Conservation (phyloP, 53 echinoderm and acorn worm species). For the Astropecten irregularis region DNA sequence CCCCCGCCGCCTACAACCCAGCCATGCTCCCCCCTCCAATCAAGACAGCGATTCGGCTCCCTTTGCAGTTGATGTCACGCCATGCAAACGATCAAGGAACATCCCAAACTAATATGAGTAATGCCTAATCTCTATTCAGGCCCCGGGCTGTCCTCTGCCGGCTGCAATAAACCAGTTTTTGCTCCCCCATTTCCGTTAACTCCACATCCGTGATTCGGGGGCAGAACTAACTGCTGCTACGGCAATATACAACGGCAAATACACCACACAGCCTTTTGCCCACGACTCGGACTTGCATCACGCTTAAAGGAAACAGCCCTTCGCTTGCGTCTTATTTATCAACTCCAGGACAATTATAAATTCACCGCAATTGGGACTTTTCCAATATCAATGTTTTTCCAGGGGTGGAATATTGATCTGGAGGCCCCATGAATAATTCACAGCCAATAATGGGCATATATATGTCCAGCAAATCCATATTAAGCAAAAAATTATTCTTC, state of each 20-base stretch:
- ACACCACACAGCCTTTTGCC: no score
- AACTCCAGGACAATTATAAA: slow-evolving; percentile 10
- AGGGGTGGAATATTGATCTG: slow-evolving; percentile 9
- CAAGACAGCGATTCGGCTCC: no score
- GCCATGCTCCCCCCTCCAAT: no score
- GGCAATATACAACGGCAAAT: no score
- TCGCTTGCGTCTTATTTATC: no score
- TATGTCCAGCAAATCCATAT: no score
- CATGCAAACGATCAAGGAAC: no score
- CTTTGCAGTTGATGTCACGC: no score
- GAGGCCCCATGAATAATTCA: slow-evolving; percentile 7
- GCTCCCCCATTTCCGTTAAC: slow-evolving; percentile 34
- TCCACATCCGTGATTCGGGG: slow-evolving; percentile 17
- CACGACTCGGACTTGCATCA: not conserved
- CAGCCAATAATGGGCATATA: not conserved
- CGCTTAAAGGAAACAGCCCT: slow-evolving; percentile 9
- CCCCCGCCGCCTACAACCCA: no score
- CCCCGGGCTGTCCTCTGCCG: slow-evolving; percentile 5
- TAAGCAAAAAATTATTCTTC: no score
- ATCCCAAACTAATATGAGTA: slow-evolving; percentile 38
- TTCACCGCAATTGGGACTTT: slow-evolving; percentile 7
- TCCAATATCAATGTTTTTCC: not conserved
- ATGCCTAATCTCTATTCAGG: slow-evolving; percentile 45
- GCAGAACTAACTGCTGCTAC: slow-evolving; percentile 12
- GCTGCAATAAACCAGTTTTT: slow-evolving; percentile 45